Evolutionary conservation across 2,113 vertebrate species (phyloP), one percentile per base, ranked within the genome.

Genomic region (Mormyrus iriodes): DNA sequence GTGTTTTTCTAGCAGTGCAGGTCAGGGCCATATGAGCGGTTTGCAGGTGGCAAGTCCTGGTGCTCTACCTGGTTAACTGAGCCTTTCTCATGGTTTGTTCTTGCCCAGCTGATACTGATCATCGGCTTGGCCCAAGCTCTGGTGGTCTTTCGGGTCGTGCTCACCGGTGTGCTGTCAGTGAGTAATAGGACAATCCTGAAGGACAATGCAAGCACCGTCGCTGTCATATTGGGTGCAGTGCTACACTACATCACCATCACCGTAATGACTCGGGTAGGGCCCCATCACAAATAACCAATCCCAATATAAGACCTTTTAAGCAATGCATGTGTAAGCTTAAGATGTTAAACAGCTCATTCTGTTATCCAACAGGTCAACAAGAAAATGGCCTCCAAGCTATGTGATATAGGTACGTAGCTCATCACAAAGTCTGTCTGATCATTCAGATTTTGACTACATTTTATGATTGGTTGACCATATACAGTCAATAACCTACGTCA

Each of bases 181-280:
- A 91, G 91, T 0, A 0, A 12, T 0, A 92, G 85, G 31, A 27
- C 87, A 2, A 94, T 97, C 76, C 76, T 97, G 49, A 92, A 4
- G 0, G 93, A 96, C 0, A 89, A 95, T 0, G 96, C 97, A 90
- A 94, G 94, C 93, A 95, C 93, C 0, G 76, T 95, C 0, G 96
- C 96, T 0, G 94, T 98, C 91, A 88, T 95, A 46, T 93, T 96
- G 0, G 98, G 98, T 7, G 97, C 98, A 0, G 94, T 98, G 58
- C 93, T 97, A 90, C 98, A 99, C 92, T 99, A 98, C 4, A 0
- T 97, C 58, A 97, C 96, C 91, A 98, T 99, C 0, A 55, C 97
- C 91, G 3, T 97, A 94, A 97, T 98, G 97, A 98, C 95, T 87
- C 91, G 91, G 90, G 95, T 96, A 94, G 42, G 85, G 7, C 90